Base-by-base conservation (phyloP, 2,888 invertebrate genomes). In the Pristionchus mayeri region DNA sequence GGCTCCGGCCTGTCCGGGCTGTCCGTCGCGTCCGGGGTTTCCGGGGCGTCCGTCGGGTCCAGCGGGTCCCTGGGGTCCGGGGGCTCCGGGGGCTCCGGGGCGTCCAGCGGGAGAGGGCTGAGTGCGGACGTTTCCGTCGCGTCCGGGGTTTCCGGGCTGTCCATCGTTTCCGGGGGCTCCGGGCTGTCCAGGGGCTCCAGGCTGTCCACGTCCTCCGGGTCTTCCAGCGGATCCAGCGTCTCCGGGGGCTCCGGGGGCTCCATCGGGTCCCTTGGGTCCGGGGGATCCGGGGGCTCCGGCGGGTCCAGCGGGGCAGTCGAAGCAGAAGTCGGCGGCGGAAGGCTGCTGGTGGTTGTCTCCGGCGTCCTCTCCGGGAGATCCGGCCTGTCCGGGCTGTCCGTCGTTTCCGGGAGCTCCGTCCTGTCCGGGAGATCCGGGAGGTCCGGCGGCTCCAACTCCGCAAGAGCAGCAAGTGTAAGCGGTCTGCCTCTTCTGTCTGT, bases 51-150 rank as follows among this genome's bases (percentile, higher is more conserved):
- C 84, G 50, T 76, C 76, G 76, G 84, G 84, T 84, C 84, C 84
- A 60, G 84, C 76, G 52, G 84, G 84, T 84, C 84, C 84, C 78
- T 84, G 84, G 44, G 84, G 84, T 71, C 84, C 84, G 75, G 84
- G 52, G 24, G 11, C 48, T 84, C 84, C 84, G 52, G 84, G 84
- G 1, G 57, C 60, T 84, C 84, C 84, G 84, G 84, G 84, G 24
- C 37, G 71, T 37, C 84, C 84, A 54, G 84, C 50, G 54, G 84
- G 84, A 37, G 84, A 84, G 9, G 84, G 71, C 71, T 75, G 52
- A 71, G 84, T 84, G 78, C 84, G 57, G 57, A 71, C 60, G 76
- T 50, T 50, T 78, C 84, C 84, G 48, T 84, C 78, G 9, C 76
- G 54, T 24, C 84, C 84, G 60, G 84, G 76, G 57, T 54, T 30